A percentile compares a stretch with the other conserved stretches of the same genome.
Evolutionary conservation across 2,888 invertebrate genomes (phyloP).

Genomic region (Apoda limacodes): DNA sequence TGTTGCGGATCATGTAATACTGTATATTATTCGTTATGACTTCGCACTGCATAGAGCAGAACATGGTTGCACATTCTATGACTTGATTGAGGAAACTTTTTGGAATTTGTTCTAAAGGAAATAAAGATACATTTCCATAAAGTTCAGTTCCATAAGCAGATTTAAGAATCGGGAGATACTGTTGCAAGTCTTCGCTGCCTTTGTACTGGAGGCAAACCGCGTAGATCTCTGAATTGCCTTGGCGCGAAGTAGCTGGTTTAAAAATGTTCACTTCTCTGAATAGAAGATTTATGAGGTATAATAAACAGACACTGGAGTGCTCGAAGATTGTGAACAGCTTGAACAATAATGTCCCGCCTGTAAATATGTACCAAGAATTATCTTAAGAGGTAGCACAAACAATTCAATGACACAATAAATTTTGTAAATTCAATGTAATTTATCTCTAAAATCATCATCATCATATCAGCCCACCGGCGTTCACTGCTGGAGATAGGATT

Average conservation of each 20-base stretch:
- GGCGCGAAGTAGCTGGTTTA: slow-evolving; percentile 94
- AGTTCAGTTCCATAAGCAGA: slow-evolving; percentile 51
- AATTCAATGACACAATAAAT: not conserved
- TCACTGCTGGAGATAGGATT: too few species aligned
- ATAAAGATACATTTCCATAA: slow-evolving; percentile 59
- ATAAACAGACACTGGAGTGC: slow-evolving; percentile 79
- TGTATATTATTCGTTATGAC: slow-evolving; percentile 76
- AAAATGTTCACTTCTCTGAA: slow-evolving; percentile 81
- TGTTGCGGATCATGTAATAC: slow-evolving; percentile 66
- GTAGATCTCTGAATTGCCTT: slow-evolving; percentile 95
- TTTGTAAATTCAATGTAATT: slow-evolving; percentile 1
- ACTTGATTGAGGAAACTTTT: slow-evolving; percentile 74
- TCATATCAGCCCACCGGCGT: too few species aligned
- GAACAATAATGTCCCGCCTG: slow-evolving; percentile 82
- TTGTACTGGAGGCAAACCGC: slow-evolving; percentile 77
- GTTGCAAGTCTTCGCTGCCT: slow-evolving; percentile 46
- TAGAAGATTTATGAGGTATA: slow-evolving; percentile 81
- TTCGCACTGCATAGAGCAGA: slow-evolving; percentile 74
- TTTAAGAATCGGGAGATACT: slow-evolving; percentile 53
- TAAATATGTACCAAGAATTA: slow-evolving; percentile 7
- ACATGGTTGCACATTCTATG: slow-evolving; percentile 73
- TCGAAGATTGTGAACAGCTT: slow-evolving; percentile 95
- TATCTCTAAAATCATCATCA: too few species aligned
- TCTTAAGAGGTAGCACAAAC: not conserved
- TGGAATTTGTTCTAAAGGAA: slow-evolving; percentile 71